These are phyloP conservation scores for Trachurus trachurus DNA, from an alignment of 2,797 vertebrate genomes.

Conservation along the genomic window DNA sequence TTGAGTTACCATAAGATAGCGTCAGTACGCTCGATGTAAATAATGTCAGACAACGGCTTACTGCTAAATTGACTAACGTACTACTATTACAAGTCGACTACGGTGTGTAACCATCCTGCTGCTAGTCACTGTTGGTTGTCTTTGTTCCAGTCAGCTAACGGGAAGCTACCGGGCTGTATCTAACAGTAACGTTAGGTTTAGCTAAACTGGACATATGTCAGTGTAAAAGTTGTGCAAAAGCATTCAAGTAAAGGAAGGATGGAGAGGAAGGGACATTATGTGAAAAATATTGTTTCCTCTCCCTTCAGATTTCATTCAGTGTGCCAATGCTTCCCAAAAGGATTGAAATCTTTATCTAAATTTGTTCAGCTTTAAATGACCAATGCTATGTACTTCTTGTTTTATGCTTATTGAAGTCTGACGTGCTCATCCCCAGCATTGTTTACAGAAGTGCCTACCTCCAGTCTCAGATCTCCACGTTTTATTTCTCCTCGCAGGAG, in stretches of 20 bases:
- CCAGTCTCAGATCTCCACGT: neutral
- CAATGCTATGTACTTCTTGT: neutral
- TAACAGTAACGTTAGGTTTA: neutral
- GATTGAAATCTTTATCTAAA: neutral
- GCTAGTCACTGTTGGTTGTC: neutral
- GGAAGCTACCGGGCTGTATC: neutral
- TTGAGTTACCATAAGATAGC: neutral
- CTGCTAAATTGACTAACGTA: fast-evolving
- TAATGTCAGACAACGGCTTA: neutral
- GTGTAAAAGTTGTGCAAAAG: too few species aligned
- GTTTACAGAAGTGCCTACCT: neutral
- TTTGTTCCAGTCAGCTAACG: conserved; percentile 3
- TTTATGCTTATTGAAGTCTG: neutral
- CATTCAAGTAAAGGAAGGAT: too few species aligned
- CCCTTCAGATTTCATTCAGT: neutral
- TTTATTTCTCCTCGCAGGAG: conserved; percentile 30
- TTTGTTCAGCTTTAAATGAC: neutral
- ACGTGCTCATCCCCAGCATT: neutral
- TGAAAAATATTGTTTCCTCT: neutral
- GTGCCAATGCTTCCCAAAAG: neutral
- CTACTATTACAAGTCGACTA: too few species aligned
- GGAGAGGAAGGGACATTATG: too few species aligned
- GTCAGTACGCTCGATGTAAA: neutral
- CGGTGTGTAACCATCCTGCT: neutral
- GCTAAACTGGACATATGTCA: neutral